Base-by-base conservation (phyloP, 2,113 vertebrate species). In the Entosphenus tridentatus region DNA sequence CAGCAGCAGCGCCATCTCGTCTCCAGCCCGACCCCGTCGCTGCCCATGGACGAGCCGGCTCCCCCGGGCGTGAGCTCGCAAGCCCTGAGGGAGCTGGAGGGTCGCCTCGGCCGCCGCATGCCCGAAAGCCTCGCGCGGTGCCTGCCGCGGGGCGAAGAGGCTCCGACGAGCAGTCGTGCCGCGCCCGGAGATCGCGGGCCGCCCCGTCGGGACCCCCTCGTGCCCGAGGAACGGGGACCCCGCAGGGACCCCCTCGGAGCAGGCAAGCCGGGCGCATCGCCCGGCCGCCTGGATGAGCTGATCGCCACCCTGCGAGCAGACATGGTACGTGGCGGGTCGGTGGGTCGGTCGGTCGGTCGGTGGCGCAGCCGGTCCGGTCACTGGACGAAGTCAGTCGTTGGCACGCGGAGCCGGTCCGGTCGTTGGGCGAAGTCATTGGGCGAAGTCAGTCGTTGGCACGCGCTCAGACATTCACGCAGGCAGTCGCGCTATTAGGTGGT, bases 121-220 rank as follows among this genome's bases (percentile, higher is more conserved):
- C 62, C 62, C 62, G 62, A 65, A n/a, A 65, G 62, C 62, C 62
- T 65, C 62, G 9, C 21, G 8, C 62, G 62, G n/a, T 65, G 62
- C 62, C 62, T 65, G 62, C 62, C n/a, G 62, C 10, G 62, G 62
- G 62, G n/a, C 8, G 62, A 65, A 21, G 62, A 65, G 10, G 9
- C 10, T n/a, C n/a, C 62, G 62, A n/a, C 62, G 62, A 39, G 39
- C 39, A 39, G 6, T 39, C 39, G 39, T 39, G 62, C 62, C 62
- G 62, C 62, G 10, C n/a, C 62, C n/a, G 62, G 21, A 65, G n/a
- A 65, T 16, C 21, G n/a, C 62, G 62, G 10, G 8, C 21, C 62
- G 10, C n/a, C n/a, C 8, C 62, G 9, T 8, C 2, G n/a, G n/a
- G 10, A 11, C n/a, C n/a, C 62, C 62, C 62, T 21, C 10, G 62